Conservation (phyloP, 2,797 vertebrate genomes). For the Apogon talboti region DNA sequence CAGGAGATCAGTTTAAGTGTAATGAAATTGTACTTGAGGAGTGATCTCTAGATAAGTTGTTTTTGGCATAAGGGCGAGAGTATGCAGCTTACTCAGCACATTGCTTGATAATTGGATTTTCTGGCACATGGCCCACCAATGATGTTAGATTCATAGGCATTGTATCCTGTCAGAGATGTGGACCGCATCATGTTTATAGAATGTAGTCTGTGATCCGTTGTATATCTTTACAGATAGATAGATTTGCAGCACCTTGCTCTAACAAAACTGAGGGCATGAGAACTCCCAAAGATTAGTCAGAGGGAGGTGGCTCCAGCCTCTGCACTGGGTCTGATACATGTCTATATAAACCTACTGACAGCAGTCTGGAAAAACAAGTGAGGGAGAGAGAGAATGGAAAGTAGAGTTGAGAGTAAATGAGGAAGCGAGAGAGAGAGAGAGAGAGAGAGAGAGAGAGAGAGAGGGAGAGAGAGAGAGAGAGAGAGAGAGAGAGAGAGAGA, state of each 20-base stretch:
- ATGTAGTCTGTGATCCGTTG: constrained; percentile 7
- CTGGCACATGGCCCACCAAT: background rate
- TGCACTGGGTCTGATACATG: constrained; percentile 47
- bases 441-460: too few relatives aligned
- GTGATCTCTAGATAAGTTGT: constrained; percentile 25
- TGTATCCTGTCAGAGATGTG: constrained; percentile 11
- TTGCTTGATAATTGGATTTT: constrained; percentile 23
- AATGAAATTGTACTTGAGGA: constrained; percentile 16
- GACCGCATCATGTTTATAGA: constrained; percentile 10
- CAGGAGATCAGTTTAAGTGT: constrained; percentile 16
- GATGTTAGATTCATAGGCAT: constrained; percentile 2
- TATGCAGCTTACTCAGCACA: constrained; percentile 13
- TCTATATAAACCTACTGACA: constrained; percentile 68
- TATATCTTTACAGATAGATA: constrained; percentile 19
- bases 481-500: too few relatives aligned
- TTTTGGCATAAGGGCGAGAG: constrained; percentile 17
- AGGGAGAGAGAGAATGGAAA: constrained; percentile 67
- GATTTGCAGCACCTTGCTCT: constrained; percentile 13
- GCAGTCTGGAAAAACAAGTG: constrained; percentile 75
- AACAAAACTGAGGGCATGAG: constrained; percentile 8
- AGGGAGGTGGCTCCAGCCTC: constrained; percentile 41
- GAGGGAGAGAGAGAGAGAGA: too few relatives aligned
- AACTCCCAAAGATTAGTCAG: constrained; percentile 39
- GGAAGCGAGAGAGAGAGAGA: constrained; percentile 37
- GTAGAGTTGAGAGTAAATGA: constrained; percentile 56